phyloP scores from a whole-genome alignment of 1,140 invertebrate species.

The Phortica variegata region DNA sequence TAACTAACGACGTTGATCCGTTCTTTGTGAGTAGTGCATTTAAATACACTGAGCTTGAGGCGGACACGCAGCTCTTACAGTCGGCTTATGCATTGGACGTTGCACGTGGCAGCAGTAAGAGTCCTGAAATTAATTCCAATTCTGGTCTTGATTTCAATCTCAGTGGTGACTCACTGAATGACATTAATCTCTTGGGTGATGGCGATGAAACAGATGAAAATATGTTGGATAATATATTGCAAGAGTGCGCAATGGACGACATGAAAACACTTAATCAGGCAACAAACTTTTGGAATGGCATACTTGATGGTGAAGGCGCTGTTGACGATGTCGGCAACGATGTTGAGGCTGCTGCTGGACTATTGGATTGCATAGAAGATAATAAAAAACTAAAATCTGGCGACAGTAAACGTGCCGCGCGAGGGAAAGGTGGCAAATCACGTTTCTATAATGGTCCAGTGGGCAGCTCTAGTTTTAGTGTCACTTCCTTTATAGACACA shows the following conservation, averaged over 20 bases:
- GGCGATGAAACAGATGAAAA: conserved; percentile 41
- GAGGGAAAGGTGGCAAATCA: conserved; percentile 21
- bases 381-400: conserved; percentile 30
- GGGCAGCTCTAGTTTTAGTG: conserved; percentile 32
- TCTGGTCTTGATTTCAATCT: conserved; percentile 50
- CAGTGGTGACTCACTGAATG: conserved; percentile 49
- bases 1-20: conserved; percentile 3
- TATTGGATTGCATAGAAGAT: conserved; percentile 43
- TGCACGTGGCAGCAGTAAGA: conserved; percentile 37
- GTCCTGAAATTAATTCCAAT: conserved; percentile 33
- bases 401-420: conserved; percentile 25
- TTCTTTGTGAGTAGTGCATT: conserved; percentile 44
- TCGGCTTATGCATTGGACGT: conserved; percentile 34
- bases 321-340: conserved; percentile 38
- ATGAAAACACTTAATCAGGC: conserved; percentile 51
- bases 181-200: conserved; percentile 50
- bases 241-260: conserved; percentile 53
- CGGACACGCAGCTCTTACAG: conserved; percentile 47
- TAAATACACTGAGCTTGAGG: conserved; percentile 48
- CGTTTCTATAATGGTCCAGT: conserved; percentile 15
- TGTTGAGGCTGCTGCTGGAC: conserved; percentile 34
- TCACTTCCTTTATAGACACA: conserved; percentile 14
- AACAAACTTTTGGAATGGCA: conserved; percentile 54
- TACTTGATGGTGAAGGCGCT: conserved; percentile 47
- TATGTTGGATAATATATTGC: conserved; percentile 55